Conservation (phyloP, 2,797 vertebrate genomes). For the Tadarida brasiliensis region DNA sequence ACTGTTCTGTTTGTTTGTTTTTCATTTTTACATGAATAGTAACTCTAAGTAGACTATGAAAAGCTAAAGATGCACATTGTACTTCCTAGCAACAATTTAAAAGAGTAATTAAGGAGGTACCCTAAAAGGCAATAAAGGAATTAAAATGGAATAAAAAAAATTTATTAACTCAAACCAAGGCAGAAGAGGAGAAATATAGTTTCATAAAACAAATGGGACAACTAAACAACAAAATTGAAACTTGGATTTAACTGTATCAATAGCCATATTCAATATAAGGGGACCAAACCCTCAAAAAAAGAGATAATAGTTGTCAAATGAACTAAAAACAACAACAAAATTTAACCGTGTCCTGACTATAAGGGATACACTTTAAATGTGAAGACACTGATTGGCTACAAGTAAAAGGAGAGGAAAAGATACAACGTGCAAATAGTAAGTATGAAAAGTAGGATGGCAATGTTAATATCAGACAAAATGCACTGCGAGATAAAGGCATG, state of each 20-base stretch:
- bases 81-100: neutral
- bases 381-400: neutral
- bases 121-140: neutral
- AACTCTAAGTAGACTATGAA: neutral
- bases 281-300: neutral
- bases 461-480: too few species aligned
- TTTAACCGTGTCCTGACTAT: neutral
- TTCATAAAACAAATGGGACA: neutral
- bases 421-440: neutral
- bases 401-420: slow-evolving; percentile 18
- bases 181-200: neutral
- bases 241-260: neutral
- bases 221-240: neutral
- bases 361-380: neutral
- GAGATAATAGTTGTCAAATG: neutral
- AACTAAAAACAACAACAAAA: neutral
- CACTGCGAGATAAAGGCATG: too few species aligned
- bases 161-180: neutral
- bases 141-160: neutral
- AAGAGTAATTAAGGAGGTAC: neutral
- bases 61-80: neutral
- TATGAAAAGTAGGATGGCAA: neutral
- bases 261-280: neutral
- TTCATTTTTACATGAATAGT: neutral
- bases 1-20: neutral